Conservation (phyloP, 2,113 vertebrate species). For the Pomatorhinus ruficollis region DNA sequence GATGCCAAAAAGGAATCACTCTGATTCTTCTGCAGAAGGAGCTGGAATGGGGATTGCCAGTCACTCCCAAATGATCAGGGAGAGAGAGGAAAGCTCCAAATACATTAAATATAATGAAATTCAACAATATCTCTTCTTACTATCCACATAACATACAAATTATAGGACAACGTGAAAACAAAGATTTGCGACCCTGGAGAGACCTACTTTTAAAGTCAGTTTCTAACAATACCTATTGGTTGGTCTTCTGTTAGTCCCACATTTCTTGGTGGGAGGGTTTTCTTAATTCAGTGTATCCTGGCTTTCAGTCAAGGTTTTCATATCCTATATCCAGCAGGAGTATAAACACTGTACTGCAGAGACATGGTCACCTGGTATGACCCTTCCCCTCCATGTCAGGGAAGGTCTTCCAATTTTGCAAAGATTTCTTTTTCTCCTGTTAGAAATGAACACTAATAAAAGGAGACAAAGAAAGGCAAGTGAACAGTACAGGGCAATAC, state of each 20-base stretch:
- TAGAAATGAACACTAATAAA: neutral
- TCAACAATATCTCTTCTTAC: neutral
- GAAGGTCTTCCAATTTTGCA: neutral
- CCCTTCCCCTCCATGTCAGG: neutral
- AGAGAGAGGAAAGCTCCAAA: neutral
- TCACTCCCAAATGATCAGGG: neutral
- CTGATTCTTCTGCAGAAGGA: neutral
- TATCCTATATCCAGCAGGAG: neutral
- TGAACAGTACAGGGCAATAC: neutral
- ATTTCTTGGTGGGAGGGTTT: neutral
- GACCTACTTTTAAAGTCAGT: neutral
- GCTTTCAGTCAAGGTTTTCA: neutral
- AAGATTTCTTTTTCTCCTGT: rapidly evolving
- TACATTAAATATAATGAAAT: neutral
- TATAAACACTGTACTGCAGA: neutral
- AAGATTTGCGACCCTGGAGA: neutral
- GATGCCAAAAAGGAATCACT: neutral
- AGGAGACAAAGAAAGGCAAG: neutral
- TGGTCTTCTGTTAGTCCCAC: neutral
- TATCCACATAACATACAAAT: neutral
- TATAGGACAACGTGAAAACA: neutral
- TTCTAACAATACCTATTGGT: neutral
- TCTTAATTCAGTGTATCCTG: neutral
- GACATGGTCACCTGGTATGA: neutral
- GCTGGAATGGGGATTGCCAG: neutral